Conservation (phyloP, 2,113 vertebrate genomes). For the Chiloscyllium plagiosum region DNA sequence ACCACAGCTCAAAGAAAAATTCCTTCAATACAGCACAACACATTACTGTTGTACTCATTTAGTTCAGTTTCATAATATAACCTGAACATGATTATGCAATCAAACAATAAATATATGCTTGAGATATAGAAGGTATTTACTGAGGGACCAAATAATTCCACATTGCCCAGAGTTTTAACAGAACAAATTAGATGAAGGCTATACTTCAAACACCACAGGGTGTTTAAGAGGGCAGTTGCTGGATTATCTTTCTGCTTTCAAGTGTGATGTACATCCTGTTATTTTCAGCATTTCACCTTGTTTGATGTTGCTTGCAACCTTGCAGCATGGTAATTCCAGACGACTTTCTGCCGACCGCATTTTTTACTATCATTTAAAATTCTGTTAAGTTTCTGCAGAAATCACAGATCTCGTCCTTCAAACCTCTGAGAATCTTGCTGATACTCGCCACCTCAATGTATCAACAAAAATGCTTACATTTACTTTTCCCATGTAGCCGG, state of each 20-base stretch:
- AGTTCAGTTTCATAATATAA: background rate
- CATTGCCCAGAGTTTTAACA: background rate
- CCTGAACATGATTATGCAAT: background rate
- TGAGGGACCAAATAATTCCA: background rate
- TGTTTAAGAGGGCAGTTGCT: background rate
- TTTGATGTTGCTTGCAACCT: background rate
- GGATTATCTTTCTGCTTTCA: constrained; percentile 7
- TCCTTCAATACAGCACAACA: background rate
- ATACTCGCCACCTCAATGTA: background rate
- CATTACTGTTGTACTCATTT: background rate
- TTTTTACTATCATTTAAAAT: background rate
- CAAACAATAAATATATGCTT: constrained; percentile 10
- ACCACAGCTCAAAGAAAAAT: background rate
- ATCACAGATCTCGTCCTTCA: background rate
- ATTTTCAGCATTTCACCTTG: background rate
- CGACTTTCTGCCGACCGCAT: background rate
- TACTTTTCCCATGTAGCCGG: background rate
- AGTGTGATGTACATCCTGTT: background rate
- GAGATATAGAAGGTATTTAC: background rate
- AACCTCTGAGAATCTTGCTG: background rate
- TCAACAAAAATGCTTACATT: background rate
- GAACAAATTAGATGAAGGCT: background rate
- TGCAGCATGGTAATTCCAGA: background rate
- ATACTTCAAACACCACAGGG: constrained; percentile 5
- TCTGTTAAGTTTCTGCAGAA: background rate